Base-by-base conservation (phyloP, 2,888 invertebrate genomes). In the Sipunculus nudus region DNA sequence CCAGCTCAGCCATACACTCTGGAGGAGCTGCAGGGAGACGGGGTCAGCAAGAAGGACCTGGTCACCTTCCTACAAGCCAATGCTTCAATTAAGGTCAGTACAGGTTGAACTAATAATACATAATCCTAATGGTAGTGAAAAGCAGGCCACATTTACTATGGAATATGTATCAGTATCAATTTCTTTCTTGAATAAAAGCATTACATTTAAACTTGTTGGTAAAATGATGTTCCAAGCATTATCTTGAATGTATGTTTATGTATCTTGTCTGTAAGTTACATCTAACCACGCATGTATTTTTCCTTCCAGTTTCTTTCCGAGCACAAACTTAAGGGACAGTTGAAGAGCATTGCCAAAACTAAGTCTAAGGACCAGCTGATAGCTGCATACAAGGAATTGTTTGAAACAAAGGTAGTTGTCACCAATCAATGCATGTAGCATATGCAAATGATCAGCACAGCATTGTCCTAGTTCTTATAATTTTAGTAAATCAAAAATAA, bases 271-370 rank as follows among this genome's bases (percentile, higher is more conserved):
- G n/a, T n/a, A n/a, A n/a, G n/a, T n/a, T n/a, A n/a, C n/a, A n/a
- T n/a, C n/a, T n/a, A n/a, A n/a, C 13, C 13, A 25, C 28, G 23
- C 13, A 26, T 26, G 8, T 16, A 21, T 16, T 19, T 58, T 52
- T 10, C 8, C n/a, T 41, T 49, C 10, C 54, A 71, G 67, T 72
- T 72, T 43, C 58, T 55, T 48, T 16, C 10, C 26, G 62, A 65
- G n/a, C 57, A 67, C 43, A 72, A 70, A 46, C 59, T 73, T 41
- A 70, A 69, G 35, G 73, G 73, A 13, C 47, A 63, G 3, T 21
- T 71, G 35, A 69, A 67, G 48, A 73, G 69, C 52, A 61, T 73
- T 23, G 63, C 60, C 13, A 73, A 73, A 59, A 65, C 61, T 6
- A 71, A 68, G 47, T 57, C 62, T 28, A 73, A 73, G 55, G 70